phyloP scores from a whole-genome alignment of 2,113 vertebrate species.

The Melanocharis versteri region DNA sequence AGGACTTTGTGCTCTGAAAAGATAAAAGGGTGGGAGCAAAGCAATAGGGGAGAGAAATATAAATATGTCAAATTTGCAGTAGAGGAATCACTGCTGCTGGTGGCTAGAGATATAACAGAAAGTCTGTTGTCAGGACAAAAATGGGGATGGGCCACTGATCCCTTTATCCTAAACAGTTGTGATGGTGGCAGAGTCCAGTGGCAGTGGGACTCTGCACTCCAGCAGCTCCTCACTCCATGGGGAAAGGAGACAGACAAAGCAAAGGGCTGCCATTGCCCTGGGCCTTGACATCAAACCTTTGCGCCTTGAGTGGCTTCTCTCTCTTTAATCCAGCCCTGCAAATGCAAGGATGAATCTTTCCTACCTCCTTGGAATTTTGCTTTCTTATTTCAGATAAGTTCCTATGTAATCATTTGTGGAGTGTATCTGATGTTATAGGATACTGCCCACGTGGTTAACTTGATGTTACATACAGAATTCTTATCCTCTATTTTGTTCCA shows the following conservation, averaged over 20 bases:
- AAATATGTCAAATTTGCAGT: background rate
- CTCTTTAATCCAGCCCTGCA: background rate
- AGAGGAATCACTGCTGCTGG: background rate
- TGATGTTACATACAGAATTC: accelerated
- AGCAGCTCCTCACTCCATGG: background rate
- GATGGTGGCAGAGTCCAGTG: background rate
- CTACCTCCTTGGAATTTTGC: background rate
- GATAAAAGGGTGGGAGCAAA: background rate
- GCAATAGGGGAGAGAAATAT: background rate
- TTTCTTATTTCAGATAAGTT: background rate
- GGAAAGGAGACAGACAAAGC: background rate
- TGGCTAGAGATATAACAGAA: background rate
- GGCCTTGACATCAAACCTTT: background rate
- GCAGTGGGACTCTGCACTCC: background rate
- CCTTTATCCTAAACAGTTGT: background rate
- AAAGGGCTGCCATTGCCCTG: background rate
- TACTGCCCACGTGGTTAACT: background rate
- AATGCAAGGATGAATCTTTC: background rate
- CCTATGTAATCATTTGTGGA: background rate
- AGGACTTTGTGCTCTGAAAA: background rate
- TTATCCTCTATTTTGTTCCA: background rate
- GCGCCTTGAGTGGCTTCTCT: background rate
- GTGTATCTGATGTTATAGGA: background rate
- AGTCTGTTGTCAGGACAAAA: background rate
- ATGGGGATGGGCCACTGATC: background rate